A percentile compares a stretch with the other conserved stretches of the same genome.
These are phyloP conservation scores for Punctoribates punctum DNA, from an alignment of 2,888 invertebrate genomes.

Conservation along the genomic window DNA sequence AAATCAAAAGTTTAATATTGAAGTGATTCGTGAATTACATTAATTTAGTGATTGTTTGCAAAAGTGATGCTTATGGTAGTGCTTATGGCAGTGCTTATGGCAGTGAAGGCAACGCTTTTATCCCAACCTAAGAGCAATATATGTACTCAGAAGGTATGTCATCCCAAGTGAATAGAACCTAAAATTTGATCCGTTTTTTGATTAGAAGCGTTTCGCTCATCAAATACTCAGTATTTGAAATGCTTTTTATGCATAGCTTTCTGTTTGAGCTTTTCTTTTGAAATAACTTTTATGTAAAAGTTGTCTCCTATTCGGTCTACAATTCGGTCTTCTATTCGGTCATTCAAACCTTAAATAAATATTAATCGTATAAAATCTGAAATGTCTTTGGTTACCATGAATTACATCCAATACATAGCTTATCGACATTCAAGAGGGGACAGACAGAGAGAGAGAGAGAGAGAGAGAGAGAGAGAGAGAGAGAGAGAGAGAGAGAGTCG, in stretches of 20 bases:
- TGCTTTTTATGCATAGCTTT: not conserved
- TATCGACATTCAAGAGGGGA: not conserved
- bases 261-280: slow-evolving; percentile 24
- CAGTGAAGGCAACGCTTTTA: not conserved
- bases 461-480: not conserved
- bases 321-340: not conserved
- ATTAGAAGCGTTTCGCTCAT: slow-evolving; percentile 11
- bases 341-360: slow-evolving; percentile 37
- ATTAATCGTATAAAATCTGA: slow-evolving; percentile 33
- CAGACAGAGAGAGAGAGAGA: not conserved
- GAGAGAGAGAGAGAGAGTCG: slow-evolving; percentile 12
- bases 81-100: not conserved
- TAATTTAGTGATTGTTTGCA: not conserved
- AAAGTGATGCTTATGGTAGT: not conserved
- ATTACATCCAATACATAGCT: not conserved
- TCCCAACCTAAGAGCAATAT: slow-evolving; percentile 21
- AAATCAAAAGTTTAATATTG: not conserved
- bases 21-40: slow-evolving; percentile 8
- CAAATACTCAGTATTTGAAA: not conserved
- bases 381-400: slow-evolving; percentile 28
- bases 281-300: slow-evolving; percentile 29
- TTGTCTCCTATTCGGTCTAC: not conserved
- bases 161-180: slow-evolving; percentile 8
- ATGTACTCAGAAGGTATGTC: slow-evolving; percentile 3
- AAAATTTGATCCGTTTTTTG: slow-evolving; percentile 33